Percentiles rank a stretch among this genome's conserved stretches.
Evolutionary conservation across 2,888 invertebrate genomes (phyloP).

Genomic region (Tanytarsus gracilentus): DNA sequence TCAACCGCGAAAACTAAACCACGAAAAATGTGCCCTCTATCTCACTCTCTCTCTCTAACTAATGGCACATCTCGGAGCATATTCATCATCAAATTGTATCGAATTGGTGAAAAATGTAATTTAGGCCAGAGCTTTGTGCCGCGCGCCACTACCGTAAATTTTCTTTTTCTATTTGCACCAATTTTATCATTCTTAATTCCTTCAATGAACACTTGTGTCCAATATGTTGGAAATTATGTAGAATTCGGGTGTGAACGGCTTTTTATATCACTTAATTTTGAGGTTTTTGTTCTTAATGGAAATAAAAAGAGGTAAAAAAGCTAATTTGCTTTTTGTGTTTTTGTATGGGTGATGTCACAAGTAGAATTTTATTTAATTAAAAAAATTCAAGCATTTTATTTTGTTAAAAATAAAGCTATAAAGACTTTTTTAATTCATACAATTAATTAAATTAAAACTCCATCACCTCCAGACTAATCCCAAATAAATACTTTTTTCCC

Average conservation of each 20-base stretch:
- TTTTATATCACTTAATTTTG: not conserved
- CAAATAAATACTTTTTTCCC: no score
- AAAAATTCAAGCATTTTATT: no score
- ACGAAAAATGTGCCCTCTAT: conserved; percentile 6
- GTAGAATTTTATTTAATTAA: no score
- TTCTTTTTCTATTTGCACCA: not conserved
- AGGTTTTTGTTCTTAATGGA: not conserved
- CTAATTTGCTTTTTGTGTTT: not conserved
- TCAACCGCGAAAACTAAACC: conserved; percentile 26
- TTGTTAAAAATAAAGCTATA: no score
- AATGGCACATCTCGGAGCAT: conserved; percentile 3
- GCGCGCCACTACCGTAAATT: conserved; percentile 2
- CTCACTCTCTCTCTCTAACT: not conserved
- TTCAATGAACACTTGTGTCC: not conserved
- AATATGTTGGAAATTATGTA: not conserved
- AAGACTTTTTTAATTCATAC: no score
- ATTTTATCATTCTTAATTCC: not conserved
- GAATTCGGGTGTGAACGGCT: not conserved
- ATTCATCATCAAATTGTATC: not conserved
- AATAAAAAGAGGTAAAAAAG: not conserved
- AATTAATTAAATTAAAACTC: no score
- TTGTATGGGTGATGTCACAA: no score
- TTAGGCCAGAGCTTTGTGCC: not conserved
- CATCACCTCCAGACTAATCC: no score
- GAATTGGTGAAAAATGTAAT: not conserved